phyloP scores from a whole-genome alignment of 1,140 invertebrate species.

The Dendrolimus punctatus region DNA sequence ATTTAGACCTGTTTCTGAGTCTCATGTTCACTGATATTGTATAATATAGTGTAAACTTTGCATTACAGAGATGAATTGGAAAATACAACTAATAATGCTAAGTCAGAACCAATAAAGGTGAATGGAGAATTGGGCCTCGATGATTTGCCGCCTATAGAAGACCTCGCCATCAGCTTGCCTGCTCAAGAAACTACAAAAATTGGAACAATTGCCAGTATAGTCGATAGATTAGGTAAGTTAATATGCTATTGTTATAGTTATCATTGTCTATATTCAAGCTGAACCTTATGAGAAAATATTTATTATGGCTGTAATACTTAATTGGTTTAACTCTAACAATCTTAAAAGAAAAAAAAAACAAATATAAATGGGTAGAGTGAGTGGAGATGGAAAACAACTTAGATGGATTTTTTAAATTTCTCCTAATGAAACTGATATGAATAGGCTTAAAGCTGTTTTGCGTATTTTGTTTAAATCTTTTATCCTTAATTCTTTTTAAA shows the following conservation, averaged over 20 bases:
- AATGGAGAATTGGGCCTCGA: conserved; percentile 71
- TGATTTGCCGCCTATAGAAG: conserved; percentile 88
- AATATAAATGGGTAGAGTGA: too few relatives aligned
- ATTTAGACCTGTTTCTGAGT: not conserved
- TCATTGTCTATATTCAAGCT: too few relatives aligned
- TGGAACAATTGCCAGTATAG: conserved; percentile 81
- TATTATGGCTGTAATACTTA: too few relatives aligned
- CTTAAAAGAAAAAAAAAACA: too few relatives aligned
- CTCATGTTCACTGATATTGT: not conserved
- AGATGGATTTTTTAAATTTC: too few relatives aligned
- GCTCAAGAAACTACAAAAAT: conserved; percentile 82
- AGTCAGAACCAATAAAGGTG: conserved; percentile 42
- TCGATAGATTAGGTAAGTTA: conserved; percentile 79
- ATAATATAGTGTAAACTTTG: not conserved
- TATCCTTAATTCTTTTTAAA: too few relatives aligned
- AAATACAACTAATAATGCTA: conserved; percentile 22
- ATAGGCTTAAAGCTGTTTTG: too few relatives aligned
- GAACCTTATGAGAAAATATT: too few relatives aligned
- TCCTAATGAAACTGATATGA: too few relatives aligned
- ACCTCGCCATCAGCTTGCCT: conserved; percentile 84
- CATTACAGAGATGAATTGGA: conserved; percentile 48
- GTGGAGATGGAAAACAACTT: too few relatives aligned
- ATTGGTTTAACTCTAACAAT: too few relatives aligned
- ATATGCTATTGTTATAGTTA: not conserved
- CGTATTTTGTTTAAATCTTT: too few relatives aligned